Evolutionary conservation across 2,113 vertebrate genomes (phyloP).

Genomic region (Pleuronectes platessa): DNA sequence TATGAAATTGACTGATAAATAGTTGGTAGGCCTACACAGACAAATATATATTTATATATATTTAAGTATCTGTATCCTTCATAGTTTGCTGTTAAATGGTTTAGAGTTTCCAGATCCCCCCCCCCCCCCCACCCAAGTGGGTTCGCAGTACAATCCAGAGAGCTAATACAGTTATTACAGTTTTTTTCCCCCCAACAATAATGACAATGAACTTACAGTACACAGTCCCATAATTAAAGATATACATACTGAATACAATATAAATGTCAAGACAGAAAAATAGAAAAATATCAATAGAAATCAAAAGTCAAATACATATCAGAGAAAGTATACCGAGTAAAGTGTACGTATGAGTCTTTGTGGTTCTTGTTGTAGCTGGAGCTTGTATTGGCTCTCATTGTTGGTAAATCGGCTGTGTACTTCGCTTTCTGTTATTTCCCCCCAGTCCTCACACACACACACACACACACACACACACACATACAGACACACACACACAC

Average conservation of each 20-base stretch:
- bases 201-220: constrained; percentile 81
- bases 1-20: constrained; percentile 82
- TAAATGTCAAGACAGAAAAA: constrained; percentile 86
- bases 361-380: constrained; percentile 73
- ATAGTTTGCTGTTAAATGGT: constrained; percentile 66
- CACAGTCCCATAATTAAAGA: constrained; percentile 83
- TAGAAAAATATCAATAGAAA: constrained; percentile 87
- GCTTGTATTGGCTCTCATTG: constrained; percentile 67
- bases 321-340: constrained; percentile 75
- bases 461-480: constrained; percentile 16
- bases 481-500: constrained; percentile 19
- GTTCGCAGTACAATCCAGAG: constrained; percentile 73
- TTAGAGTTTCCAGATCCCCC: constrained; percentile 58
- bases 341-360: constrained; percentile 75
- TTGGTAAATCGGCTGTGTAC: constrained; percentile 68
- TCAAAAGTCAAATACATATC: constrained; percentile 82
- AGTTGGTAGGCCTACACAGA: constrained; percentile 78
- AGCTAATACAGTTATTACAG: constrained; percentile 61
- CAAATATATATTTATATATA: constrained; percentile 75
- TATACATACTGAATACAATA: constrained; percentile 83
- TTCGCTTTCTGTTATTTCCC: constrained; percentile 42
- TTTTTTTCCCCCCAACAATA: constrained; percentile 72
- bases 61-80: constrained; percentile 74
- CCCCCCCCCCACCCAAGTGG: constrained; percentile 14
- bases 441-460: constrained; percentile 58